A percentile compares a stretch with the other conserved stretches of the same genome.
Conservation (phyloP, 2,113 vertebrate species). For the Arothron firmamentum region DNA sequence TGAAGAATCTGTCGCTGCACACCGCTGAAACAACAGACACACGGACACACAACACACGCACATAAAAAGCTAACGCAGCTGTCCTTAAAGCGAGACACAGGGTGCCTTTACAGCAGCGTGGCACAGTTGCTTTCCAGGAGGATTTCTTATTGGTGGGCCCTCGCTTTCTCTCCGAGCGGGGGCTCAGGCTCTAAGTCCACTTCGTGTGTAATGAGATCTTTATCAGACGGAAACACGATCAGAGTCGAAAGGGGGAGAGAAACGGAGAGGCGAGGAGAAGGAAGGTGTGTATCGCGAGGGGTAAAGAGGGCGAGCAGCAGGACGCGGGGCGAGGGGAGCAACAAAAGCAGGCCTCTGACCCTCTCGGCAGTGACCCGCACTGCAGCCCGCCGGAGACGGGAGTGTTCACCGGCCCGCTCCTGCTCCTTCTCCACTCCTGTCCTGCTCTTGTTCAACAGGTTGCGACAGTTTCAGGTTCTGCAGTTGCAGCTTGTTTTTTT, state of each 20-base stretch:
- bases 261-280: conserved; percentile 32
- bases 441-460: conserved; percentile 60
- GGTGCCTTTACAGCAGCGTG: conserved; percentile 54
- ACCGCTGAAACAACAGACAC: conserved; percentile 66
- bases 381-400: not conserved
- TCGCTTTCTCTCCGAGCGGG: conserved; percentile 47
- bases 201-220: conserved; percentile 75
- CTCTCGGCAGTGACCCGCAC: conserved; percentile 39
- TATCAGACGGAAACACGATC: conserved; percentile 73
- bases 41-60: conserved; percentile 43
- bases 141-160: conserved; percentile 56
- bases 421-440: conserved; percentile 15
- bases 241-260: conserved; percentile 44
- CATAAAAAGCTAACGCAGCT: conserved; percentile 66
- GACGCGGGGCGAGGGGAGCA: conserved; percentile 8
- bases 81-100: conserved; percentile 60
- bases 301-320: conserved; percentile 30
- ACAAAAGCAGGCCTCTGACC: conserved; percentile 56
- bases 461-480: conserved; percentile 42
- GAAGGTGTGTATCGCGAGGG: conserved; percentile 46
- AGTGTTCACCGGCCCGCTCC: not conserved
- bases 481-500: conserved; percentile 34
- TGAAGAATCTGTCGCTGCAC: conserved; percentile 51
- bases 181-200: conserved; percentile 67
- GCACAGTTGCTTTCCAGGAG: conserved; percentile 64